Evolutionary conservation across 2,797 vertebrate genomes (phyloP).

Genomic region (Heteromormyrus szaboi): DNA sequence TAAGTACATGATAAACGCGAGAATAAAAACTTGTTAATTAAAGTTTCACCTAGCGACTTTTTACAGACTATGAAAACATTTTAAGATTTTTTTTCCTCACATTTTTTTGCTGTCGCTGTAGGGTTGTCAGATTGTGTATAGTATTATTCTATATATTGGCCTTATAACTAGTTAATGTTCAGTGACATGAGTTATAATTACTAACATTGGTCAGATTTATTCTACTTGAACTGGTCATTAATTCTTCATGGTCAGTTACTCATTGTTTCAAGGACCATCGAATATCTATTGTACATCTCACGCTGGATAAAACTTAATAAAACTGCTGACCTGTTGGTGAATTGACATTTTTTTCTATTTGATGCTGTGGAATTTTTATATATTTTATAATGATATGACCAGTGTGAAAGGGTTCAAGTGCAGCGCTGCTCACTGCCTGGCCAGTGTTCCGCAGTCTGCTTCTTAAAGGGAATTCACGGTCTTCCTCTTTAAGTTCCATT

Average conservation of each 20-base stretch:
- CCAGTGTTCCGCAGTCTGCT: no score
- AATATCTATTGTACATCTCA: not conserved
- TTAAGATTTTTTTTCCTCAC: not conserved
- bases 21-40: not conserved
- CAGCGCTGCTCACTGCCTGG: not conserved
- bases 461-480: not conserved
- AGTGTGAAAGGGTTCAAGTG: not conserved
- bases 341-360: not conserved
- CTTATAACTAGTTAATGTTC: not conserved
- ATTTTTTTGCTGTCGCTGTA: not conserved
- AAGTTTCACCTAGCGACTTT: not conserved
- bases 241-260: not conserved
- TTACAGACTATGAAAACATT: not conserved
- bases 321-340: not conserved
- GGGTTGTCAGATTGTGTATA: not conserved
- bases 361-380: not conserved
- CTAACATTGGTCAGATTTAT: not conserved
- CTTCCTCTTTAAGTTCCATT: not conserved
- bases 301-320: not conserved
- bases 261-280: not conserved
- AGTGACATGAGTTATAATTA: not conserved
- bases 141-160: not conserved
- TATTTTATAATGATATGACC: no score
- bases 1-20: not conserved
- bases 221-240: not conserved